Base-by-base conservation (phyloP, 2,888 invertebrate species). In the Caradrina clavipalpis region DNA sequence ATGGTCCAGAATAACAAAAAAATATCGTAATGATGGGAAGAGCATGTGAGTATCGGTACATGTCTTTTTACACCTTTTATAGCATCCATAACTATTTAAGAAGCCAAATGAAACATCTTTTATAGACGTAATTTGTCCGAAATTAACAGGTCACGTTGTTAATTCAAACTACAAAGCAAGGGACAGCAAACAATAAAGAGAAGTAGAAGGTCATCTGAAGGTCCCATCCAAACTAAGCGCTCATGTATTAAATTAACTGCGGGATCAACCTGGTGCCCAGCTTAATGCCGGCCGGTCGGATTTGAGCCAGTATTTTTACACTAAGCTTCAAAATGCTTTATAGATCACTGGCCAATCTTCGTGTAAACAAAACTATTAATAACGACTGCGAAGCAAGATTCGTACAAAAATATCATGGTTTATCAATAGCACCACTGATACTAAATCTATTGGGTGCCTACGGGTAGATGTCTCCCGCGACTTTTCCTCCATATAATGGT, bases 401-500 rank as follows among this genome's bases (percentile, higher is more conserved):
- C 53, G 21, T 21, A 70, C 54, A 35, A 69, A 66, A 66, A 74
- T 71, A 71, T 71, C 60, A 55, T 54, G 61, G 47, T 66, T 31
- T 57, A 61, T 68, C 73, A 69, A 69, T 51, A 66, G 72, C 53
- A 49, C 26, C 35, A 58, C 53, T 66, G 73, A 66, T 71, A 75
- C 56, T 58, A 69, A 78, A 71, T 65, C 22, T 62, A 68, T 71
- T 71, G 56, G 56, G 49, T 76, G 61, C 66, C 49, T 69, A 62
- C 65, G 56, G 69, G 70, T 73, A 82, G 80, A 76, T 73, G 73
- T 80, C 73, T 82, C 67, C 64, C 77, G 72, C 67, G 83, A 82
- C 77, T 86, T 87, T 82, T 84, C 73, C 78, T 80, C 63, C 76
- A 76, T 84, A 86, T 87, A 89, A 88, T 86, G 73, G 80, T 82